Evolutionary conservation across 2,888 invertebrate genomes (phyloP), one percentile per base, ranked within the genome.

Genomic region (Odontocerum albicorne): DNA sequence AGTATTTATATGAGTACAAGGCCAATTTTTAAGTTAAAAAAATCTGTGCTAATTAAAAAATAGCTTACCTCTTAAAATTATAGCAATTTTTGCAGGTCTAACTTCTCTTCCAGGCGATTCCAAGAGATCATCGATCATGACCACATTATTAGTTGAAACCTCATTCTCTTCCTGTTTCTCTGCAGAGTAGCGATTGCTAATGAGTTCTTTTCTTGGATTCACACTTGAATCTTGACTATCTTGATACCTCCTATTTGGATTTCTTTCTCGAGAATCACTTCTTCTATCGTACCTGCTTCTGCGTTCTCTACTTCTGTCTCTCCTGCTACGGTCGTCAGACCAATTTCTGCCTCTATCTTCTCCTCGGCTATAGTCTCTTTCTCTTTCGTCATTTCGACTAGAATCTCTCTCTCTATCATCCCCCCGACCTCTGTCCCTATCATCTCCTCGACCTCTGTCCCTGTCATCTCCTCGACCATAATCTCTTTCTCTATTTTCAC

Each of bases 91-190:
- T 8, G 79, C 79, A 15, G 96, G 93, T 63, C 97, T 82, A 63
- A 83, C 85, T 57, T 81, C 77, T 42, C 96, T 82, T 6, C 91
- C 92, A 2, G 96, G 96, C 16, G 82, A 72, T 66, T 85, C 82
- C 42, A 96, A 72, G 56, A 97, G 72, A 68, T 96, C 95, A 67
- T 95, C 92, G 63, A 96, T 87, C 72, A 81, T 82, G 31, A 87
- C 82, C 20, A 74, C 71, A 61, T 74, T 75, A 10, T 65, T 65
- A 72, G 66, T 73, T 17, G 32, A 3, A 10, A 15, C n/a, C 13
- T 44, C 44, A 4, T 10, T 8, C 15, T 13, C 12, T n/a, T 21
- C 22, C 42, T 12, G 8, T 15, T 42, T 12, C 12, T 42, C 42
- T 15, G n/a, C n/a, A n/a, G n/a, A n/a, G n/a, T n/a, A n/a, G n/a